Evolutionary conservation across 2,113 vertebrate genomes (phyloP).

Genomic region (Ornithorhynchus anatinus): DNA sequence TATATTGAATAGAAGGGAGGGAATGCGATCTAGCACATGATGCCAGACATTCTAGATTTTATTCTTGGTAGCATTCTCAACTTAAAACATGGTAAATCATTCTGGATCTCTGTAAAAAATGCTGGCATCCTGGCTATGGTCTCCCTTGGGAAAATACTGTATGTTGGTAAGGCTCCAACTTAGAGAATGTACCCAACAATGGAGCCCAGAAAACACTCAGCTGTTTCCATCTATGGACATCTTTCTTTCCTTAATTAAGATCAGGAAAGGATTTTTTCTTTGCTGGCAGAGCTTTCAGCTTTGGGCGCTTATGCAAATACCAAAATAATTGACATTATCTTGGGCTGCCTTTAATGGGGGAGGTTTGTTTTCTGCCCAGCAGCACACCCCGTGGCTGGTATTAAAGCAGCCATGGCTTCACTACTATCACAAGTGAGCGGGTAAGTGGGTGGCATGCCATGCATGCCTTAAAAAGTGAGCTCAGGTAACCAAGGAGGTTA

Average conservation of each 20-base stretch:
- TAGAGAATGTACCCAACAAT: slow-evolving; percentile 14
- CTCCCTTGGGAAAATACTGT: slow-evolving; percentile 9
- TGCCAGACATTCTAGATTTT: too few relatives aligned
- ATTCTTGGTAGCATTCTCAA: too few relatives aligned
- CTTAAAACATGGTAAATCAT: too few relatives aligned
- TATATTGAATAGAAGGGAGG: too few relatives aligned
- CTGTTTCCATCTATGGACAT: slow-evolving; percentile 49
- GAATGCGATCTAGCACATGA: too few relatives aligned
- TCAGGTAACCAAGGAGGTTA: slow-evolving; percentile 1
- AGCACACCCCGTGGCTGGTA: neutral
- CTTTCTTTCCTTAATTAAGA: slow-evolving; percentile 39
- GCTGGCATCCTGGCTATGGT: neutral
- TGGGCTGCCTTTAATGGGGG: neutral
- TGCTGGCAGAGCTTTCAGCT: slow-evolving; percentile 1
- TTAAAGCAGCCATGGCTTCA: slow-evolving; percentile 26
- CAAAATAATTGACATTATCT: neutral
- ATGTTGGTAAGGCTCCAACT: slow-evolving; percentile 32
- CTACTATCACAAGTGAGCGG: slow-evolving; percentile 41
- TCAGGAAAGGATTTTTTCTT: neutral
- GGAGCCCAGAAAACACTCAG: slow-evolving; percentile 17
- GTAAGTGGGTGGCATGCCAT: slow-evolving; percentile 36
- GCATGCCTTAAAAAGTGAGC: slow-evolving; percentile 20
- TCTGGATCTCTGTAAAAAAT: neutral
- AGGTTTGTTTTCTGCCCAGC: neutral
- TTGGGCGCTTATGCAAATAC: neutral